Evolutionary conservation across 2,888 invertebrate genomes (phyloP), one percentile per base, ranked within the genome.

Genomic region (Limenitis camilla): DNA sequence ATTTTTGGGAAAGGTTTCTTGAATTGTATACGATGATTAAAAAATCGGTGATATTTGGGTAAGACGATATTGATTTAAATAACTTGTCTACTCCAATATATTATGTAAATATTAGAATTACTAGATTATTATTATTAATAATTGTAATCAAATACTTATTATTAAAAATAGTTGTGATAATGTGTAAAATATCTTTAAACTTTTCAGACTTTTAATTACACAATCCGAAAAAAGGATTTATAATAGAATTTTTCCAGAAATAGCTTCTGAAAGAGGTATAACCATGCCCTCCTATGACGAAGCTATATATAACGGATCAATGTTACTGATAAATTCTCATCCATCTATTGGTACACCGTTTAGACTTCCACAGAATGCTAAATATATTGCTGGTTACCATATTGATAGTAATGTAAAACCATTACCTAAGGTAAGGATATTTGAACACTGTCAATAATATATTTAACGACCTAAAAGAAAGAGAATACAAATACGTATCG

Each of bases 381-480:
- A 72, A 47, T 74, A 72, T 35, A 59, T 81, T 3, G 80, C 69
- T 29, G 81, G 81, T 4, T 72, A 72, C 7, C 79, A 81, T 51
- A 75, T 81, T 3, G 64, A 74, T 2, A 61, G 56, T 1, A 64
- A 69, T 5, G 62, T 68, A 0, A 66, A 71, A 29, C 73, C 76
- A 2, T 58, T 82, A 28, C 69, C 77, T 1, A 63, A 73, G 68
- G 82, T 83, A 63, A 59, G 56, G 49, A 33, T 5, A 5, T 30
- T 32, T 33, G 28, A 5, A 29, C 9, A 29, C 9, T 40, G 27
- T 4, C n/a, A 33, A 6, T 5, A n/a, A 2, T 52, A 7, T 29
- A 6, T 33, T 27, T 53, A 10, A 11, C 8, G 19, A 19, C 19
- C 19, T n/a, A 19, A 19, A 19, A 3, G 3, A 19, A 19, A 19